Evolutionary conservation across 1,140 invertebrate species (phyloP).

Genomic region (Chymomyza costata): DNA sequence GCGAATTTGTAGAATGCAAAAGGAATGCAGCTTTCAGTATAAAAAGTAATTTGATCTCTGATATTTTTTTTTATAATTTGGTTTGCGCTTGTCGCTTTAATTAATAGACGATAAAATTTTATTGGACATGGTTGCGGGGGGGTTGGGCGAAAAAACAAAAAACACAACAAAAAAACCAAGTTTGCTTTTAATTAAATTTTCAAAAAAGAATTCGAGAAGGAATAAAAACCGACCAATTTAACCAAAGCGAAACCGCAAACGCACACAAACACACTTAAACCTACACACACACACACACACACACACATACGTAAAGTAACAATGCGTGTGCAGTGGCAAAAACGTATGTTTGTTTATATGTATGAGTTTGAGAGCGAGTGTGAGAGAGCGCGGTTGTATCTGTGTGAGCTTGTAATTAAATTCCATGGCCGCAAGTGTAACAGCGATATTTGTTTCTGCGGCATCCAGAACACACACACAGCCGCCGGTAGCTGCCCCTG

Average conservation of each 20-base stretch:
- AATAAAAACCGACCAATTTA: conserved; percentile 4
- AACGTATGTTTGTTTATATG: conserved; percentile 6
- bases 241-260: conserved; percentile 20
- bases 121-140: too few species aligned
- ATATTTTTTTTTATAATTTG: too few species aligned
- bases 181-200: conserved; percentile 52
- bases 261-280: conserved; percentile 4
- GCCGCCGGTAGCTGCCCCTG: neutral
- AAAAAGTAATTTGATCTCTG: too few species aligned
- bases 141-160: too few species aligned
- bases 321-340: conserved; percentile 19
- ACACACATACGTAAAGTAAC: conserved; percentile 5
- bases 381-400: conserved; percentile 20
- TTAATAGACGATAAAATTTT: neutral
- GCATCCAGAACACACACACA: conserved; percentile 8
- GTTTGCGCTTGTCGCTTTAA: too few species aligned
- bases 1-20: too few species aligned
- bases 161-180: conserved; percentile 40
- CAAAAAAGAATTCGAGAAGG: neutral
- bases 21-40: too few species aligned
- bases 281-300: neutral
- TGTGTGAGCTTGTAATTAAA: conserved; percentile 57
- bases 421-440: conserved; percentile 61
- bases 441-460: conserved; percentile 61
- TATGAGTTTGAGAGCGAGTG: neutral